These are phyloP conservation scores for Capricornis sumatraensis DNA, from an alignment of 2,113 vertebrate species.

Conservation along the genomic window DNA sequence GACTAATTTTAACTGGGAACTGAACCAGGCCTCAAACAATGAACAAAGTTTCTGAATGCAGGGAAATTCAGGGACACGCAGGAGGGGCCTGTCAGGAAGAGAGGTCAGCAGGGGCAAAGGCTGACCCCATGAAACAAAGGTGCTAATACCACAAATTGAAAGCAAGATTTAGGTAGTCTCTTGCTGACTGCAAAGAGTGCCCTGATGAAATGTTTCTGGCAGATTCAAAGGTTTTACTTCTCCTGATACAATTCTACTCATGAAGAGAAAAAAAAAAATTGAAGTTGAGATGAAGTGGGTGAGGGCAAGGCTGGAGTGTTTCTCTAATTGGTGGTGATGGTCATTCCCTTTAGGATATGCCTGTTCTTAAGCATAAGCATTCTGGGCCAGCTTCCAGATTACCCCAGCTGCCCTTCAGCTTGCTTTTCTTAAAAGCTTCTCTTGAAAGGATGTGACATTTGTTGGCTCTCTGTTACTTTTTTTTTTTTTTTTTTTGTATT, in stretches of 20 bases:
- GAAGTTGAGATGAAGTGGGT: background rate
- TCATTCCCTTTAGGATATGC: background rate
- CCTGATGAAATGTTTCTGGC: background rate
- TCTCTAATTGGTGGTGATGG: background rate
- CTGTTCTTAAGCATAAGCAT: background rate
- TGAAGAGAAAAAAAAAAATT: background rate
- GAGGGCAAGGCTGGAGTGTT: background rate
- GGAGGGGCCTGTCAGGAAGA: background rate
- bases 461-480: background rate
- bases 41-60: background rate
- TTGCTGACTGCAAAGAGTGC: background rate
- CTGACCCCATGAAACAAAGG: background rate
- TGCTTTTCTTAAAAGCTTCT: background rate
- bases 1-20: background rate
- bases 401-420: background rate
- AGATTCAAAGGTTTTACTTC: conserved; percentile 14
- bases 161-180: background rate
- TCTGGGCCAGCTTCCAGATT: background rate
- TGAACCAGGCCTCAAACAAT: background rate
- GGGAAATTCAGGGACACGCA: background rate
- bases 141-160: background rate
- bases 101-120: background rate
- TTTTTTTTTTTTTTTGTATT: background rate
- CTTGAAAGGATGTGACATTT: background rate
- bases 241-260: background rate